phyloP scores from a whole-genome alignment of 2,113 vertebrate species.

The Pseudois nayaur region DNA sequence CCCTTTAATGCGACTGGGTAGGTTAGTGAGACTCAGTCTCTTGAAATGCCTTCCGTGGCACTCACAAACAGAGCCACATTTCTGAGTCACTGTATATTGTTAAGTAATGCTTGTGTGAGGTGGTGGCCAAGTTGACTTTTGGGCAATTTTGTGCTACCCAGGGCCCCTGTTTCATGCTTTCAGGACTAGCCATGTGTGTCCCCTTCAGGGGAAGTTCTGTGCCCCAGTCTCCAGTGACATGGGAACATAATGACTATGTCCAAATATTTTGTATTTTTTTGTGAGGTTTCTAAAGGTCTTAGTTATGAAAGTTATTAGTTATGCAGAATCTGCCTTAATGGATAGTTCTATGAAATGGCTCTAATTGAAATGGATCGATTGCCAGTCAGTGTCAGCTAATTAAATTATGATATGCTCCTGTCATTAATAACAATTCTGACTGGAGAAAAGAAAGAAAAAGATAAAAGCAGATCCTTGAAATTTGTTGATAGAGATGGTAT shows the following conservation, averaged over 20 bases:
- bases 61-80: not conserved
- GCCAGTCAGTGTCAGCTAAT: constrained; percentile 63
- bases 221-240: not conserved
- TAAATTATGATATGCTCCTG: constrained; percentile 60
- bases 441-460: constrained; percentile 11
- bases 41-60: not conserved
- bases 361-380: constrained; percentile 69
- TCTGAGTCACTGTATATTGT: not conserved
- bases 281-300: constrained; percentile 31
- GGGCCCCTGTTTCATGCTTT: not conserved
- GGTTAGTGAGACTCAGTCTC: not conserved
- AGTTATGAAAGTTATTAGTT: constrained; percentile 57
- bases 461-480: constrained; percentile 59
- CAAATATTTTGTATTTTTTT: constrained; percentile 1
- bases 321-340: constrained; percentile 62
- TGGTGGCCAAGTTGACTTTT: not conserved
- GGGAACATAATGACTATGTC: not conserved
- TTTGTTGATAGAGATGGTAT: constrained; percentile 31
- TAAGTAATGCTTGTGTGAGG: not conserved
- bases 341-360: constrained; percentile 56
- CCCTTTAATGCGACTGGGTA: not conserved
- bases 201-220: not conserved
- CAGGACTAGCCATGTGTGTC: not conserved
- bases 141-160: not conserved
- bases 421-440: constrained; percentile 53